A percentile compares a stretch with the other conserved stretches of the same genome.
Evolutionary conservation across 2,113 vertebrate species (phyloP).

Genomic region (Prochilodus magdalenae): DNA sequence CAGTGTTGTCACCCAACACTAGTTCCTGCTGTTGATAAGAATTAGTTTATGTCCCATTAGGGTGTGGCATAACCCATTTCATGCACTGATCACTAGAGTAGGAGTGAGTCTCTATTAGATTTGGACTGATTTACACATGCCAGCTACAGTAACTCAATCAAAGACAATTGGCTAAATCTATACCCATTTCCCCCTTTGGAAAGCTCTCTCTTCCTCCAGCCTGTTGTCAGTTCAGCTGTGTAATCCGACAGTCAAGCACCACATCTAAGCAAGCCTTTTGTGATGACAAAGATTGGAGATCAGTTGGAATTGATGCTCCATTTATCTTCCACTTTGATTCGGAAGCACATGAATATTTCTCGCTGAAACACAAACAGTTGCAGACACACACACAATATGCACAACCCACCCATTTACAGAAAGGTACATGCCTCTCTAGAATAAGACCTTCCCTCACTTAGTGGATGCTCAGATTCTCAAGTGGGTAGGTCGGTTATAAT

Average conservation of each 20-base stretch:
- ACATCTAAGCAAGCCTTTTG: neutral
- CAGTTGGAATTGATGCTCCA: neutral
- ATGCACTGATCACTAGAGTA: constrained; percentile 14
- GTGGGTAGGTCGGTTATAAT: neutral
- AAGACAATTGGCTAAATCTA: constrained; percentile 1
- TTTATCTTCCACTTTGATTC: constrained; percentile 4
- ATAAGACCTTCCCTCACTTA: neutral
- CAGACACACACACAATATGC: neutral
- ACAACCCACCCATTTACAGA: neutral
- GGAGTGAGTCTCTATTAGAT: constrained; percentile 43
- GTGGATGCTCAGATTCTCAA: neutral
- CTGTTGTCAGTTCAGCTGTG: constrained; percentile 6
- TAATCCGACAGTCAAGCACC: neutral
- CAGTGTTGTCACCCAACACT: neutral
- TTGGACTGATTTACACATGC: constrained; percentile 37
- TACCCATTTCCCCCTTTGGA: constrained; percentile 8
- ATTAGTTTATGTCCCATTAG: neutral
- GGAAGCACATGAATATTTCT: neutral
- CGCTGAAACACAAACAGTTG: neutral
- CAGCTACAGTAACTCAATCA: constrained; percentile 35
- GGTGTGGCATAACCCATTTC: constrained; percentile 35
- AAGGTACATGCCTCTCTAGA: neutral
- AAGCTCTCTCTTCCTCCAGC: neutral
- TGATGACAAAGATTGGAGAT: neutral
- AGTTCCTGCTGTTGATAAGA: neutral